Conservation (phyloP, 2,113 vertebrate species). For the Pachypanchax playfairii region DNA sequence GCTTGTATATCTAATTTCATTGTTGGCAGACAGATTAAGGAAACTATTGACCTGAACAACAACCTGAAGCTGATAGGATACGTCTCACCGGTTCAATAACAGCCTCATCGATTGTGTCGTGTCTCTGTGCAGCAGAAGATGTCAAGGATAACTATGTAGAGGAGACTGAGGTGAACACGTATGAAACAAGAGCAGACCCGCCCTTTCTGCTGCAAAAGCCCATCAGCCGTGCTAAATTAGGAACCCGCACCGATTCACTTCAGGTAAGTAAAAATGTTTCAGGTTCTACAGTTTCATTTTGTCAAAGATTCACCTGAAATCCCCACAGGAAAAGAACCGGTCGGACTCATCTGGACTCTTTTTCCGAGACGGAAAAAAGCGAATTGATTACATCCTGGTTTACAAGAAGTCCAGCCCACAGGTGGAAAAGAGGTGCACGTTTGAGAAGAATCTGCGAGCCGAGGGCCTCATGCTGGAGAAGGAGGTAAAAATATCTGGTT, state of each 20-base stretch:
- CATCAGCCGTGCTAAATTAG: constrained; percentile 81
- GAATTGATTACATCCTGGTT: constrained; percentile 97
- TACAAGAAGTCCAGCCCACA: constrained; percentile 96
- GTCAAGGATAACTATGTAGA: constrained; percentile 85
- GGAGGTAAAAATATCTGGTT: constrained; percentile 80
- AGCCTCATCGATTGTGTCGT: constrained; percentile 19
- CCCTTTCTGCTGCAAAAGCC: constrained; percentile 87
- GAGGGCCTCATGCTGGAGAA: constrained; percentile 97
- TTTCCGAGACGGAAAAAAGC: constrained; percentile 96
- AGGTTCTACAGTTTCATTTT: background rate
- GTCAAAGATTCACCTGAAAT: background rate
- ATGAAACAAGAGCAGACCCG: constrained; percentile 85
- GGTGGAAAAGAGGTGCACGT: constrained; percentile 95
- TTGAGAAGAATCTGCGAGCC: constrained; percentile 95
- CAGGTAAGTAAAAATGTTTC: constrained; percentile 75
- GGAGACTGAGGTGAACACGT: constrained; percentile 87
- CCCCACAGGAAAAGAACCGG: constrained; percentile 77
- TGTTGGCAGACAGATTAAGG: constrained; percentile 25
- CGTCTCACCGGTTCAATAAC: background rate
- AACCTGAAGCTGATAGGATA: constrained; percentile 1
- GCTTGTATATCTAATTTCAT: constrained; percentile 28
- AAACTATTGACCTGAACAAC: constrained; percentile 42
- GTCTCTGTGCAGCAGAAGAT: constrained; percentile 72
- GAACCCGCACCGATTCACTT: constrained; percentile 82
- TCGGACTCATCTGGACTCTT: constrained; percentile 85